These are phyloP conservation scores for Diceros bicornis DNA, from an alignment of 2,797 vertebrate species.

Conservation along the genomic window DNA sequence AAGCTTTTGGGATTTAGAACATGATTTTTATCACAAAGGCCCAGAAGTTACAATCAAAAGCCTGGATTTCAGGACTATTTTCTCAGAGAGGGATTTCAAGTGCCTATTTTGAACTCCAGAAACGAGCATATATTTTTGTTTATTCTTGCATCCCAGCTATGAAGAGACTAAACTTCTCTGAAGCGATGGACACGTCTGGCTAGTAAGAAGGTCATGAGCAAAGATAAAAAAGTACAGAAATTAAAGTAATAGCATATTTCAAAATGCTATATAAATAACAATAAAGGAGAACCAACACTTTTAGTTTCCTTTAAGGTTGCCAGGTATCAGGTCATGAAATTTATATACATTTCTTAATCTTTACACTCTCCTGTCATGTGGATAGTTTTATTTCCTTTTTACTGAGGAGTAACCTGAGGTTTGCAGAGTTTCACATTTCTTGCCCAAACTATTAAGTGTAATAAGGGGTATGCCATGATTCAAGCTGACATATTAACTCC, in stretches of 20 bases:
- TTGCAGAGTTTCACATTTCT: neutral
- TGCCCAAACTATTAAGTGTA: neutral
- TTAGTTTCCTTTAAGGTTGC: constrained; percentile 11
- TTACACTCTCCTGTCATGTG: neutral
- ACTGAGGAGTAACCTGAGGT: neutral
- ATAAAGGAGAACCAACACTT: neutral
- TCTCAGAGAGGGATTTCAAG: neutral
- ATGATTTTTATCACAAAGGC: neutral
- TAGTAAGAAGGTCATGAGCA: neutral
- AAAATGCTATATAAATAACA: neutral
- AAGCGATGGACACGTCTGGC: neutral
- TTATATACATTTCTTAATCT: neutral
- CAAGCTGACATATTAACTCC: neutral
- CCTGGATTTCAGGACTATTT: neutral
- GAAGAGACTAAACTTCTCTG: neutral
- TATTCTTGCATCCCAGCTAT: neutral
- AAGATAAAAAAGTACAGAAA: neutral
- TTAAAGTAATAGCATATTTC: constrained; percentile 19
- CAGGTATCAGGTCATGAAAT: neutral
- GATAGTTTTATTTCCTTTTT: neutral
- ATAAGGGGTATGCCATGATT: neutral
- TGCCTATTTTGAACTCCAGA: neutral
- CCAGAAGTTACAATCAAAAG: neutral
- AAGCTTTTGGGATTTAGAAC: neutral
- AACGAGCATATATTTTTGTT: neutral